These are phyloP conservation scores for Pantelozetes paolii DNA, from an alignment of 2,888 invertebrate genomes.

Conservation along the genomic window DNA sequence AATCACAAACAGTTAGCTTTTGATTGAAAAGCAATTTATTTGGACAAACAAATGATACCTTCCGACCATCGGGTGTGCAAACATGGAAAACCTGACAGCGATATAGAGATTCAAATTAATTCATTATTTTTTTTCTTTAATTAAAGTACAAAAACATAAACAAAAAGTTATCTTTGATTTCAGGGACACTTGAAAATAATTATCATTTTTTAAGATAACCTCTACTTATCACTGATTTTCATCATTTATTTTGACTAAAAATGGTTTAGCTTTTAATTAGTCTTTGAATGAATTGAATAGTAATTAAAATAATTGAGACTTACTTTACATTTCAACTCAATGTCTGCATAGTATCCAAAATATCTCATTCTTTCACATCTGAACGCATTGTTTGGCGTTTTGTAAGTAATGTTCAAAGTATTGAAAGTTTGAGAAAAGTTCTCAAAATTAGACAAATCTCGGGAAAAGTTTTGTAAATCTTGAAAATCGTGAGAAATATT, in stretches of 20 bases:
- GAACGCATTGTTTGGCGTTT: neutral
- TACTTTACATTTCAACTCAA: conserved; percentile 19
- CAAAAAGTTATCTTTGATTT: too few species aligned
- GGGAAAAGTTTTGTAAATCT: neutral
- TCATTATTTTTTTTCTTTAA: too few species aligned
- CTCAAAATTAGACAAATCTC: neutral
- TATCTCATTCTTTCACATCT: conserved; percentile 14
- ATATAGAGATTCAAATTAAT: neutral
- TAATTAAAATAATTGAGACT: too few species aligned
- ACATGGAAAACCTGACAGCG: neutral
- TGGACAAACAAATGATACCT: conserved; percentile 19
- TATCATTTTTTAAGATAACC: too few species aligned
- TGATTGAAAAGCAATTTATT: conserved; percentile 9
- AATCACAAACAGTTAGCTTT: conserved; percentile 23
- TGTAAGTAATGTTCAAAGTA: neutral
- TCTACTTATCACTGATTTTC: too few species aligned
- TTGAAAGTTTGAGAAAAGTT: neutral
- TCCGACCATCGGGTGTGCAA: conserved; percentile 26
- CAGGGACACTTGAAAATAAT: too few species aligned
- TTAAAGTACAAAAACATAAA: neutral
- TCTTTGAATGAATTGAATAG: too few species aligned
- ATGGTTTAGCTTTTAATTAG: too few species aligned
- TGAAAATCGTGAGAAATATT: neutral
- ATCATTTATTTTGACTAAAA: too few species aligned
- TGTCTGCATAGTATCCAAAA: conserved; percentile 30